These are phyloP conservation scores for Brachymystax lenok DNA, from an alignment of 2,797 vertebrate genomes.

Conservation along the genomic window DNA sequence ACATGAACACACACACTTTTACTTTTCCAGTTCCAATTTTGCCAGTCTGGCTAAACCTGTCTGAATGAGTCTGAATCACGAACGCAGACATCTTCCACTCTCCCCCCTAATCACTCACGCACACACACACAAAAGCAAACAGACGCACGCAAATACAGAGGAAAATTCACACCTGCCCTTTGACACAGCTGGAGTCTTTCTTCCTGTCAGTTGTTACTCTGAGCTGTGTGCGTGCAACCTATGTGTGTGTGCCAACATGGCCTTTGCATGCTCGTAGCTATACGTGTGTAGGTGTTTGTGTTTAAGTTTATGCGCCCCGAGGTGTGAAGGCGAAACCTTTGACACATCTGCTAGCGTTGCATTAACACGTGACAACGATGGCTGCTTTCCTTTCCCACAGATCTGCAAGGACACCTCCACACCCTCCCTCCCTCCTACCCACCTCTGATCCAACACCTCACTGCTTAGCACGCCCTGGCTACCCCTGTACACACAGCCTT, in stretches of 20 bases:
- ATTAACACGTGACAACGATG: constrained; percentile 63
- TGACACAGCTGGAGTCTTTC: constrained; percentile 45
- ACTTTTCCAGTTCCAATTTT: constrained; percentile 11
- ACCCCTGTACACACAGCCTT: constrained; percentile 14
- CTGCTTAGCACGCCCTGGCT: constrained; percentile 44
- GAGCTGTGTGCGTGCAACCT: background rate
- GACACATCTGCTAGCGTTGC: constrained; percentile 70
- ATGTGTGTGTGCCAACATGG: constrained; percentile 10
- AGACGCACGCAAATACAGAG: background rate
- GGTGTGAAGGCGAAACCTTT: constrained; percentile 72
- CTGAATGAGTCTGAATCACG: constrained; percentile 38
- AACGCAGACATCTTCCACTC: constrained; percentile 14
- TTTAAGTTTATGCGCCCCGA: constrained; percentile 40
- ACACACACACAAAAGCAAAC: too few relatives aligned
- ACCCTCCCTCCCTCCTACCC: constrained; percentile 17
- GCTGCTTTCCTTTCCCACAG: constrained; percentile 71
- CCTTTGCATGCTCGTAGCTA: background rate
- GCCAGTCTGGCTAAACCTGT: constrained; percentile 24
- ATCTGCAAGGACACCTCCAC: constrained; percentile 36
- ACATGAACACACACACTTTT: constrained; percentile 18
- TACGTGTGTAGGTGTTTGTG: constrained; percentile 22
- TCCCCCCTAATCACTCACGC: background rate
- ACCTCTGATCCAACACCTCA: constrained; percentile 20
- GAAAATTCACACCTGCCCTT: constrained; percentile 47
- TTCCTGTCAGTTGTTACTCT: constrained; percentile 19